Conservation (phyloP, 2,888 invertebrate genomes). For the Tetragonisca angustula region DNA sequence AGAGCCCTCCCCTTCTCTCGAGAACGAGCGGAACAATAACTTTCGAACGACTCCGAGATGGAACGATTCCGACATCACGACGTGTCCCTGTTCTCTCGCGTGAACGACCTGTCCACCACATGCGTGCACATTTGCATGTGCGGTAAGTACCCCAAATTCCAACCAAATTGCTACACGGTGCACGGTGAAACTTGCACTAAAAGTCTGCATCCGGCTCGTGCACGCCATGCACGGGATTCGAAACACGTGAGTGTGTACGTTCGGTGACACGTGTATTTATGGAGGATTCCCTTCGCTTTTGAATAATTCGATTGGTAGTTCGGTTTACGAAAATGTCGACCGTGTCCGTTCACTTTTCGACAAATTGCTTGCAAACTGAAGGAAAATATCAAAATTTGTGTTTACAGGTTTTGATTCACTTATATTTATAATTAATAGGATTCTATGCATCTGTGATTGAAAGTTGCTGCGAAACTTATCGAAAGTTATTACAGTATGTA, state of each 20-base stretch:
- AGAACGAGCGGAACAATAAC: not conserved
- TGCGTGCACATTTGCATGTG: conserved; percentile 31
- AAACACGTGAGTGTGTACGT: conserved; percentile 10
- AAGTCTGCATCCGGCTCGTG: conserved; percentile 45
- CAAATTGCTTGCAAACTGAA: not conserved
- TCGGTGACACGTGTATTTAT: not conserved
- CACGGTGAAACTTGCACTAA: conserved; percentile 47
- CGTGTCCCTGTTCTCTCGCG: conserved; percentile 19
- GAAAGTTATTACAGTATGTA: too few species aligned
- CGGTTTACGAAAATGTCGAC: not conserved
- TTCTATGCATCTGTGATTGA: too few species aligned
- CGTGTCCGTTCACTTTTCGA: not conserved
- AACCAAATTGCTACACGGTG: conserved; percentile 47
- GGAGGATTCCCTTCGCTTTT: not conserved
- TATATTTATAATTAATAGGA: too few species aligned
- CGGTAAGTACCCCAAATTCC: conserved; percentile 56
- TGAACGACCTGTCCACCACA: not conserved
- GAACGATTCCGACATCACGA: conserved; percentile 31
- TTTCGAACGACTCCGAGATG: not conserved
- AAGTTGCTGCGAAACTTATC: too few species aligned
- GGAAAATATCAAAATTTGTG: too few species aligned
- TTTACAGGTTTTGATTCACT: too few species aligned
- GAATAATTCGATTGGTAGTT: not conserved
- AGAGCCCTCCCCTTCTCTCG: not conserved
- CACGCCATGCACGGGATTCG: conserved; percentile 6